Percentiles rank a stretch among this genome's conserved stretches.
Evolutionary conservation across 1,140 invertebrate genomes (phyloP).

Genomic region (Ericerus pela): DNA sequence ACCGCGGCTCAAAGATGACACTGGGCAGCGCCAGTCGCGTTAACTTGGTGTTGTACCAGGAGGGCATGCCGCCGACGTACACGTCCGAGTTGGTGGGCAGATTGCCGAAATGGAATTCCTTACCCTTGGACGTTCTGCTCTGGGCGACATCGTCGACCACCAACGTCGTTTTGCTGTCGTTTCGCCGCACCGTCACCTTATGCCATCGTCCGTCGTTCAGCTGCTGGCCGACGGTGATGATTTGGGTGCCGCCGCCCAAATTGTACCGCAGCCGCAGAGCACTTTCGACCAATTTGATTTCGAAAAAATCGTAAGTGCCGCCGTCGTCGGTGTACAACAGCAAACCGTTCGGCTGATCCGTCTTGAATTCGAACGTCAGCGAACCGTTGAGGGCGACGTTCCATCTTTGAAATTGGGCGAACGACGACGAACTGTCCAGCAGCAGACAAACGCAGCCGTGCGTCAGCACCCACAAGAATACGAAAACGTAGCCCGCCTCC

Average conservation of each 20-base stretch:
- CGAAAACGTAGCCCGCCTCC: too few species aligned
- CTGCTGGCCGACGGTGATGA: slow-evolving; percentile 69
- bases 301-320: slow-evolving; percentile 86
- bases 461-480: too few species aligned
- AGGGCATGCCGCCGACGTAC: slow-evolving; percentile 80
- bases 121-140: slow-evolving; percentile 56
- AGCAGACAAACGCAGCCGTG: too few species aligned
- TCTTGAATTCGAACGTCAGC: slow-evolving; percentile 85
- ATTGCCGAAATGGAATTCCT: slow-evolving; percentile 73
- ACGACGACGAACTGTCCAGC: slow-evolving; percentile 32
- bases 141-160: slow-evolving; percentile 63
- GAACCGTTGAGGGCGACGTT: slow-evolving; percentile 68
- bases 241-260: slow-evolving; percentile 68
- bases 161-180: slow-evolving; percentile 59
- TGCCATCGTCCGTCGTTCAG: slow-evolving; percentile 82
- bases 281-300: slow-evolving; percentile 83
- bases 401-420: slow-evolving; percentile 82
- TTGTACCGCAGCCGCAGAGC: slow-evolving; percentile 74
- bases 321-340: slow-evolving; percentile 88
- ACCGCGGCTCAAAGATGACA: slow-evolving; percentile 80
- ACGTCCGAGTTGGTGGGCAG: slow-evolving; percentile 73
- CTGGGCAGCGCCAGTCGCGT: slow-evolving; percentile 66
- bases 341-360: slow-evolving; percentile 72
- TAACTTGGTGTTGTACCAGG: slow-evolving; percentile 71
- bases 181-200: slow-evolving; percentile 61